Percentiles rank a stretch among this genome's conserved stretches.
Evolutionary conservation across 2,797 vertebrate species (phyloP).

Genomic region (Amphiprion clarkii): DNA sequence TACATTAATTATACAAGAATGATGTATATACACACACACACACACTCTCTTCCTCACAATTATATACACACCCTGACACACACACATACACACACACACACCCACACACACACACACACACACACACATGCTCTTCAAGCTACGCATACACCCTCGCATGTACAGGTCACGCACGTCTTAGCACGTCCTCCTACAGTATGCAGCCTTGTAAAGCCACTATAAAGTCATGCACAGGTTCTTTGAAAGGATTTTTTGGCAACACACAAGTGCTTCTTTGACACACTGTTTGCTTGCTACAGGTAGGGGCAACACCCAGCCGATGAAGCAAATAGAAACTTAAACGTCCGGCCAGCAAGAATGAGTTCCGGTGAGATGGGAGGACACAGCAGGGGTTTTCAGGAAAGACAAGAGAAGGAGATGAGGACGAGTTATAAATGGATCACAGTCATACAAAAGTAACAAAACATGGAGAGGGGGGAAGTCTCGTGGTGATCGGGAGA

Average conservation of each 20-base stretch:
- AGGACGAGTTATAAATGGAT: conserved; percentile 66
- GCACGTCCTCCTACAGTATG: conserved; percentile 76
- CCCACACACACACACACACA: conserved; percentile 32
- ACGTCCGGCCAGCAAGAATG: conserved; percentile 64
- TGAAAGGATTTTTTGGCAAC: conserved; percentile 86
- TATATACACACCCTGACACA: conserved; percentile 75
- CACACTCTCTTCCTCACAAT: conserved; percentile 33
- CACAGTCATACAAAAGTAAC: conserved; percentile 79
- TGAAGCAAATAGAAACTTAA: conserved; percentile 71
- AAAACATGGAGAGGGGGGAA: conserved; percentile 70
- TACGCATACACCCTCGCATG: conserved; percentile 21
- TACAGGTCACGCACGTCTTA: conserved; percentile 46
- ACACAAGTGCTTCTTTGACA: conserved; percentile 84
- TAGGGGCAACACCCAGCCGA: conserved; percentile 73
- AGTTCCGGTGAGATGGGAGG: conserved; percentile 74
- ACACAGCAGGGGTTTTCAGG: conserved; percentile 65
- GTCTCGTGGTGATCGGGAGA: conserved; percentile 85
- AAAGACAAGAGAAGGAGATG: conserved; percentile 33
- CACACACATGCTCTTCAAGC: conserved; percentile 71
- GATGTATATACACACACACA: conserved; percentile 74
- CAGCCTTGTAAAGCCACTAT: conserved; percentile 79
- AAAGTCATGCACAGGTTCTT: conserved; percentile 85
- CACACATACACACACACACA: conserved; percentile 41
- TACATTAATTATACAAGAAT: conserved; percentile 84
- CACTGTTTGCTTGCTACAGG: conserved; percentile 83